These are phyloP conservation scores for Cetoscarus ocellatus DNA, from an alignment of 2,797 vertebrate genomes.

Conservation along the genomic window DNA sequence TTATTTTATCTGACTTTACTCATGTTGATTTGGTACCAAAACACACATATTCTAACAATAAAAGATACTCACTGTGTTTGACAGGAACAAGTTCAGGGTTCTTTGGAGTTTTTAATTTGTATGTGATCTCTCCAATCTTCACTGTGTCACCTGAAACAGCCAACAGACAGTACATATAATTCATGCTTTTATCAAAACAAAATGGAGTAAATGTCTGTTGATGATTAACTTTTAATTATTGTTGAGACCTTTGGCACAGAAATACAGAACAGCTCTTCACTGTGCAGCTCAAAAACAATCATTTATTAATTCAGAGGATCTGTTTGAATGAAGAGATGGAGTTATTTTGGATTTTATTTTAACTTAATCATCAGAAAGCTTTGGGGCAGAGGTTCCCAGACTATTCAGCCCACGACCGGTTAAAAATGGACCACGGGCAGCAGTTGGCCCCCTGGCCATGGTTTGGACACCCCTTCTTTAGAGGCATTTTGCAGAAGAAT, in stretches of 20 bases:
- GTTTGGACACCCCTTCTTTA: too few species aligned
- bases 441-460: too few species aligned
- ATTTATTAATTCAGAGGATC: too few species aligned
- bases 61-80: constrained; percentile 90
- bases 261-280: neutral
- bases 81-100: constrained; percentile 96
- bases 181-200: neutral
- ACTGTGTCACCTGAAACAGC: constrained; percentile 89
- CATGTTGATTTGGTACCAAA: neutral
- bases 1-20: neutral
- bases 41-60: neutral
- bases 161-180: neutral
- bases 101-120: constrained; percentile 89
- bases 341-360: too few species aligned
- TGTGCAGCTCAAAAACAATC: neutral
- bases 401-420: too few species aligned
- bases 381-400: too few species aligned
- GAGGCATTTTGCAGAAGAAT: too few species aligned
- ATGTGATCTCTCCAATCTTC: constrained; percentile 93
- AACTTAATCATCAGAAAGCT: too few species aligned
- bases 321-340: too few species aligned
- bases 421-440: too few species aligned
- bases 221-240: neutral
- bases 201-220: neutral
- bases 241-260: constrained; percentile 16